A percentile compares a stretch with the other conserved stretches of the same genome.
These are phyloP conservation scores for Champsocephalus gunnari DNA, from an alignment of 2,797 vertebrate species.

Conservation along the genomic window DNA sequence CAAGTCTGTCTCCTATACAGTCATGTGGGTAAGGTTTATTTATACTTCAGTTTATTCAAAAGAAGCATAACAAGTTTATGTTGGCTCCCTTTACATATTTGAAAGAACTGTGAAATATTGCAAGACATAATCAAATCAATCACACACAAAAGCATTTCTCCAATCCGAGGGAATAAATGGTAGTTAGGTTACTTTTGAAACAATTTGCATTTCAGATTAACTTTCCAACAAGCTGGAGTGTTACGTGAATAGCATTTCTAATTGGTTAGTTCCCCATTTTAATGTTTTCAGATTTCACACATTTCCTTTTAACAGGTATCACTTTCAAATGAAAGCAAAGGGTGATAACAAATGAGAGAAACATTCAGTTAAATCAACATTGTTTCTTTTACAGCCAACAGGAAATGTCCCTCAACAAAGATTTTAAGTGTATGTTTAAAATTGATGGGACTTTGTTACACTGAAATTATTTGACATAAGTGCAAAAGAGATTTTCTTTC, in stretches of 20 bases:
- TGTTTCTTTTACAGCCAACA: slow-evolving; percentile 8
- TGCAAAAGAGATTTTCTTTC: slow-evolving; percentile 51
- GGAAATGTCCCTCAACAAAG: slow-evolving; percentile 12
- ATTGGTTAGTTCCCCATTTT: slow-evolving; percentile 1
- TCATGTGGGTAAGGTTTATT: slow-evolving; percentile 61
- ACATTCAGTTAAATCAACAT: slow-evolving; percentile 3
- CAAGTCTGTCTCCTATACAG: slow-evolving; percentile 15
- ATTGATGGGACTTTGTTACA: slow-evolving; percentile 25
- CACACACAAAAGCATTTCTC: slow-evolving; percentile 59
- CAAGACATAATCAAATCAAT: slow-evolving; percentile 23
- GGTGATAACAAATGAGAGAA: slow-evolving; percentile 7
- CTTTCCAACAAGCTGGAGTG: slow-evolving; percentile 12
- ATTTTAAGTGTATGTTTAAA: slow-evolving; percentile 23
- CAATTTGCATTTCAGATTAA: slow-evolving; percentile 37
- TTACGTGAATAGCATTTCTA: slow-evolving; percentile 14
- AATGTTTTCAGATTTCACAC: slow-evolving; percentile 31
- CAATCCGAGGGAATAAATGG: slow-evolving; percentile 25
- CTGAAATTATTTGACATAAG: slow-evolving; percentile 74
- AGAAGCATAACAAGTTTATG: slow-evolving; percentile 51
- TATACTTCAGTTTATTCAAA: slow-evolving; percentile 52
- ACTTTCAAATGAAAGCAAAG: slow-evolving; percentile 35
- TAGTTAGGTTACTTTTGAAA: slow-evolving; percentile 53
- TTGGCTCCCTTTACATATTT: slow-evolving; percentile 16
- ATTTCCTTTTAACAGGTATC: slow-evolving; percentile 21
- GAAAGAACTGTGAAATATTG: slow-evolving; percentile 38